Percentiles rank a stretch among this genome's conserved stretches.
Evolutionary conservation across 2,888 invertebrate genomes (phyloP).

Genomic region (Lasioglossum malachurum): DNA sequence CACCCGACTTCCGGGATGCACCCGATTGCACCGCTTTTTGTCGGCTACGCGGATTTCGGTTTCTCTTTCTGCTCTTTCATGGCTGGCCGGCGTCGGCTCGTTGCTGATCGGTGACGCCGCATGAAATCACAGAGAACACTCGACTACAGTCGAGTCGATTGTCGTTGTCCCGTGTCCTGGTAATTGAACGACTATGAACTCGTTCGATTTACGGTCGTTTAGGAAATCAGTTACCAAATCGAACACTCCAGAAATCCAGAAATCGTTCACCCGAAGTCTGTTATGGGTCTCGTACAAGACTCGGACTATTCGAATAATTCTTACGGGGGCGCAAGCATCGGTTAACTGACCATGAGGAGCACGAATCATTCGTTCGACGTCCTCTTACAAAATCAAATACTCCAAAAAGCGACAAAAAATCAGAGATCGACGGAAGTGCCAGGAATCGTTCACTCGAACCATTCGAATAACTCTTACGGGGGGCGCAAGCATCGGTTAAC

Average conservation of each 20-base stretch:
- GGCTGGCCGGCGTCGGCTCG: not conserved
- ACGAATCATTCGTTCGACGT: not conserved
- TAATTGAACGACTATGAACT: not conserved
- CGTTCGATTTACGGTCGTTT: not conserved
- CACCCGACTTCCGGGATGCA: slow-evolving; percentile 34
- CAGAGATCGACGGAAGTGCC: not conserved
- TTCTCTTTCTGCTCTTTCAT: not conserved
- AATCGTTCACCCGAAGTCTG: not conserved
- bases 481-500: not conserved
- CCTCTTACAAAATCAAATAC: too few species aligned
- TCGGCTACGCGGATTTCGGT: not conserved
- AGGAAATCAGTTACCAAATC: not conserved
- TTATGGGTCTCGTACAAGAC: not conserved
- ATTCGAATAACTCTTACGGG: not conserved
- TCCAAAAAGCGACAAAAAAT: not conserved
- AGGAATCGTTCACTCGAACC: not conserved
- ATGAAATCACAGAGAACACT: not conserved
- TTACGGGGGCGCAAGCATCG: not conserved
- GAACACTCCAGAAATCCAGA: not conserved
- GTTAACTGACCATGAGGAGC: not conserved
- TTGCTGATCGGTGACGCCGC: not conserved
- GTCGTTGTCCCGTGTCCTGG: not conserved
- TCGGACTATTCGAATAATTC: not conserved
- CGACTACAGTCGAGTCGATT: not conserved
- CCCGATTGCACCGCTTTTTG: not conserved